Base-by-base conservation (phyloP, 2,888 invertebrate species). In the Amphipyra tragopoginis region DNA sequence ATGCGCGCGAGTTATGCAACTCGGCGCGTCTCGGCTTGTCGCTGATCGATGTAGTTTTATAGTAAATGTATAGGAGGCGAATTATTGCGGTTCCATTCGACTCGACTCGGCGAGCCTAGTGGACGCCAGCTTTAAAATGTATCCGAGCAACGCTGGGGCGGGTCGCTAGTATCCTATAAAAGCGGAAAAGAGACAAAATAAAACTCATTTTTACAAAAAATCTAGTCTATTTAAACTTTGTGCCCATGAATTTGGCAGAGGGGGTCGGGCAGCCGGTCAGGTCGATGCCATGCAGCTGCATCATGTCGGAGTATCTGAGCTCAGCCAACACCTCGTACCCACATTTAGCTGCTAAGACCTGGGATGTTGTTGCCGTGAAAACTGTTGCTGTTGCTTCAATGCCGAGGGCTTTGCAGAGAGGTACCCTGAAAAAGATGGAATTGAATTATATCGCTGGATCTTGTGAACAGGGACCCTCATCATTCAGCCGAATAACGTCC, bases 351-450 rank as follows among this genome's bases (percentile, higher is more conserved):
- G 92, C 93, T 2, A 93, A 51, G 0, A 84, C 87, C 57, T 93
- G 93, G 0, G 93, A 93, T 0, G 88, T 73, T 0, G 65, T 78
- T 0, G 93, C 93, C 0, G 93, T 92, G 82, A 91, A 92, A 0
- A 92, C 90, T 0, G 93, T 91, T 0, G 85, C 87, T 0, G 84
- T 80, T 0, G 85, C 91, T 38, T 79, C 47, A 7, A 93, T 75
- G 0, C 84, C 87, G 0, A 90, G 67, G 0, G 89, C 86, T 61
- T 81, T 84, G 72, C 87, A 86, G 0, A 93, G 75, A 0, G 86
- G 85, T 42, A 85, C 80, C 36, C 93, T 93, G 85, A 1, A 82
- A 83, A 15, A 40, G n/a, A 3, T 21, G 1, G 1, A 1, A 2
- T 21, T 21, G 21, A 21, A 21, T 21, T 21, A 21, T 21, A n/a